Percentiles rank a stretch among this genome's conserved stretches.
Conservation (phyloP, 2,113 vertebrate species). For the Propithecus coquereli region DNA sequence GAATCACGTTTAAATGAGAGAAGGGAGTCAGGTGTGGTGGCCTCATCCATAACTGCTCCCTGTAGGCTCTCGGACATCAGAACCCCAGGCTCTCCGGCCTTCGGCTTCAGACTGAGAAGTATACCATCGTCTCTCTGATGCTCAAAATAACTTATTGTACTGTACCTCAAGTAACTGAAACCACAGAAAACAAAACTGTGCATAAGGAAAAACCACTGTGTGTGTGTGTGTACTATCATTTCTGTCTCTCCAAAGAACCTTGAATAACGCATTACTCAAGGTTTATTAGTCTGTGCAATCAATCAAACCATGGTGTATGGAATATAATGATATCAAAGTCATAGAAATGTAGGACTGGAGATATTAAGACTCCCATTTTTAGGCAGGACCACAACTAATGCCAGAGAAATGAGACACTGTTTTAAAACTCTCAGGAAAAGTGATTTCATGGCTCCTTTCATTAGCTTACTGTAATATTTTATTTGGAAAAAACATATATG, state of each 20-base stretch:
- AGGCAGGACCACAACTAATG: neutral
- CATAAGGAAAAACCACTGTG: neutral
- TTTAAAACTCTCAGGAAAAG: neutral
- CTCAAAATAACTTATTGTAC: neutral
- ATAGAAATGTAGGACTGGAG: neutral
- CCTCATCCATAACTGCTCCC: neutral
- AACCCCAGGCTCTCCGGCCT: neutral
- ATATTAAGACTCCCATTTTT: neutral
- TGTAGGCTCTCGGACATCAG: neutral
- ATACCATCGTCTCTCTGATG: too few species aligned
- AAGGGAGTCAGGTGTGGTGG: neutral
- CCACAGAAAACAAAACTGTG: neutral
- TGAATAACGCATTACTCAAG: conserved; percentile 11
- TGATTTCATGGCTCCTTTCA: neutral
- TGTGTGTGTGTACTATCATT: neutral
- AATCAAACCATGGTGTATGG: neutral
- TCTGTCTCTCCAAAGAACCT: neutral
- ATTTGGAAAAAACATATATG: neutral
- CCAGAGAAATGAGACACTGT: neutral
- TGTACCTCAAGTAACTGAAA: neutral
- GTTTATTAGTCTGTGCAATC: conserved; percentile 59
- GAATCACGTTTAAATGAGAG: neutral
- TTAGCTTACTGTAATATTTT: neutral
- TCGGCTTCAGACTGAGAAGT: neutral
- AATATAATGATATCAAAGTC: neutral